Evolutionary conservation across 2,797 vertebrate genomes (phyloP).

Genomic region (Peromyscus eremicus): DNA sequence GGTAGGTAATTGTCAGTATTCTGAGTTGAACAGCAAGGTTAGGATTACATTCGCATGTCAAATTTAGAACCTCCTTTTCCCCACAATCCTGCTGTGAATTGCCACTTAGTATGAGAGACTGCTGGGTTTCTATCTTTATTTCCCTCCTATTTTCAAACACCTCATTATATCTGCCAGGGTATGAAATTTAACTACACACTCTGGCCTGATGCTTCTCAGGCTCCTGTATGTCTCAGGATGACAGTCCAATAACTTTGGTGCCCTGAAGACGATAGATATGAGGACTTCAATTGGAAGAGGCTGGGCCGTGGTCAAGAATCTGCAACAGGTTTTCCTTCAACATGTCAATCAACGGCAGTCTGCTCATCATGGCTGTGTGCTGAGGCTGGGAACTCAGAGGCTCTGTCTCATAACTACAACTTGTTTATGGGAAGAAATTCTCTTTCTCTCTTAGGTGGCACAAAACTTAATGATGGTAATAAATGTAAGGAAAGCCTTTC

Average conservation of each 20-base stretch:
- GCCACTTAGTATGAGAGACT: neutral
- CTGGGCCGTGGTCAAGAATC: neutral
- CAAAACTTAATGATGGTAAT: neutral
- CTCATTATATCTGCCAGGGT: neutral
- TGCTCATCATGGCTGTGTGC: neutral
- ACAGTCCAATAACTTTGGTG: neutral
- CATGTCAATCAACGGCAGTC: neutral
- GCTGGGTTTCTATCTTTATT: conserved; percentile 29
- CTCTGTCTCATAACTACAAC: neutral
- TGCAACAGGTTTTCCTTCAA: neutral
- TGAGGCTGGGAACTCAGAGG: neutral
- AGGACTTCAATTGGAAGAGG: neutral
- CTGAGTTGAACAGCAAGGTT: neutral
- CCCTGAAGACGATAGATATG: neutral
- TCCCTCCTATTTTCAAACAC: conserved; percentile 15
- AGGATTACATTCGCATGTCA: neutral
- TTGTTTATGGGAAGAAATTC: neutral
- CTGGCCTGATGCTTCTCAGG: neutral
- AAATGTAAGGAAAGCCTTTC: neutral
- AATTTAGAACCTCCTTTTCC: neutral
- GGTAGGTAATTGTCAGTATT: neutral
- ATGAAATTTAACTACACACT: neutral
- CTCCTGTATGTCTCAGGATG: neutral
- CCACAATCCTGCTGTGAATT: neutral
- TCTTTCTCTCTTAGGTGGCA: neutral